phyloP scores from a whole-genome alignment of 2,888 invertebrate species.

The Drosophila flavopinicola region DNA sequence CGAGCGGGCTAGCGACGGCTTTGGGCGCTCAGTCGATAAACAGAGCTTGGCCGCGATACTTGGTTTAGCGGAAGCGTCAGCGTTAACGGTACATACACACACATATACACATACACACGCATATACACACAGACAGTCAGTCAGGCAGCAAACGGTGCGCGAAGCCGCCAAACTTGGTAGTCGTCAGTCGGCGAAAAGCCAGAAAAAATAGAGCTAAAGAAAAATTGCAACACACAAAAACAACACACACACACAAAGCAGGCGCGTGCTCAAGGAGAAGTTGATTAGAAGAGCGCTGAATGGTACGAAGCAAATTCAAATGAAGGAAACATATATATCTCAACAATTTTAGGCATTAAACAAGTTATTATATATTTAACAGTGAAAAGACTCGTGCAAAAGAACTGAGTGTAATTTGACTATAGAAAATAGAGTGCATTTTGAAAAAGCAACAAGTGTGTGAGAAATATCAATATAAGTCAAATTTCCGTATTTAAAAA shows the following conservation, averaged over 20 bases:
- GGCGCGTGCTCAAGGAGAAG: conserved; percentile 59
- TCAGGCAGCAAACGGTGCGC: conserved; percentile 50
- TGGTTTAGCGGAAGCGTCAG: conserved; percentile 67
- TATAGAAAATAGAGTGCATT: conserved; percentile 3
- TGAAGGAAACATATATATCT: conserved; percentile 1
- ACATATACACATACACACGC: too few species aligned
- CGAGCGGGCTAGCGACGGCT: conserved; percentile 53
- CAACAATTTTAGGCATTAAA: background rate
- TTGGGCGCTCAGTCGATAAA: conserved; percentile 74
- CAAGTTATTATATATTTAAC: background rate
- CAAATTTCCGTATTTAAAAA: conserved; percentile 36
- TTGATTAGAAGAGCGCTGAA: conserved; percentile 56
- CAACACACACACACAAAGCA: conserved; percentile 30
- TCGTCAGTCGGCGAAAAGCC: conserved; percentile 48
- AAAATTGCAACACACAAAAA: conserved; percentile 62
- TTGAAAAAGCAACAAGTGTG: background rate
- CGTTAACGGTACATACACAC: conserved; percentile 30
- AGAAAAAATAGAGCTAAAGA: conserved; percentile 26
- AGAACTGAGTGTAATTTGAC: conserved; percentile 10
- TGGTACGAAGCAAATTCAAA: conserved; percentile 51
- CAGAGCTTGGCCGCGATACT: conserved; percentile 79
- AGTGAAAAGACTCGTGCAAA: background rate
- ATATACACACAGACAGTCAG: too few species aligned
- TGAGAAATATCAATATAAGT: conserved; percentile 3
- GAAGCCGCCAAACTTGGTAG: conserved; percentile 63